Base-by-base conservation (phyloP, 2,797 vertebrate species). In the Myotis daubentonii region DNA sequence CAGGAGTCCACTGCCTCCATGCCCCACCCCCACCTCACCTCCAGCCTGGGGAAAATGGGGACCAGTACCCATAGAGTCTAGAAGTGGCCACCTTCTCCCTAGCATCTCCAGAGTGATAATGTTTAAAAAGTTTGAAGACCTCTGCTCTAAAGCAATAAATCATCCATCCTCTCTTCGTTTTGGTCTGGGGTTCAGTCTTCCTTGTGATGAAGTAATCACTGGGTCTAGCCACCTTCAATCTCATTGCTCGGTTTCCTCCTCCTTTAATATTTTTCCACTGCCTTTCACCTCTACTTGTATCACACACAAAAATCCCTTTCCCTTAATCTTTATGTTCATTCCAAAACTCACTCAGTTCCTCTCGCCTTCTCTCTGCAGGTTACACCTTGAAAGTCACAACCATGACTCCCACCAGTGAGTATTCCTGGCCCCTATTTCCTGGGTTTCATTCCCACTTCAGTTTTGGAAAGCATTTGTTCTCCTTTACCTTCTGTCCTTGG, bases 381-480 rank as follows among this genome's bases (percentile, higher is more conserved):
- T 94, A 96, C 28, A 94, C 71, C 23, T 81, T 68, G 44, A 82
- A 36, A 91, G n/a, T 36, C 11, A 8, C 49, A 4, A 11, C 62
- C 36, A 38, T 68, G 1, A 22, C 62, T 1, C 60, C 76, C 12
- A 62, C 60, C 36, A 51, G 97, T 97, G 87, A 97, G 97, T 97
- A 84, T 53, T 38, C 30, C n/a, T 41, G 49, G 3, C 22, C 55
- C 20, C 16, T 23, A 30, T 47, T 66, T 57, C 44, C 49, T 47
- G n/a, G 76, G 36, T 44, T 44, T 30, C 0, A 0, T 7, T 17
- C 28, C 51, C 23, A 33, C 47, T 19, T 41, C 53, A 11, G 28
- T 15, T 4, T 23, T 49, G 36, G 25, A 17, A 92, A 62, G 16
- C 12, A 44, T 2, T n/a, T 55, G 47, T 30, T 71, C 19, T 80